Percentiles rank a stretch among this genome's conserved stretches.
Conservation (phyloP, 2,888 invertebrate species). For the Drosophila engyochracea region DNA sequence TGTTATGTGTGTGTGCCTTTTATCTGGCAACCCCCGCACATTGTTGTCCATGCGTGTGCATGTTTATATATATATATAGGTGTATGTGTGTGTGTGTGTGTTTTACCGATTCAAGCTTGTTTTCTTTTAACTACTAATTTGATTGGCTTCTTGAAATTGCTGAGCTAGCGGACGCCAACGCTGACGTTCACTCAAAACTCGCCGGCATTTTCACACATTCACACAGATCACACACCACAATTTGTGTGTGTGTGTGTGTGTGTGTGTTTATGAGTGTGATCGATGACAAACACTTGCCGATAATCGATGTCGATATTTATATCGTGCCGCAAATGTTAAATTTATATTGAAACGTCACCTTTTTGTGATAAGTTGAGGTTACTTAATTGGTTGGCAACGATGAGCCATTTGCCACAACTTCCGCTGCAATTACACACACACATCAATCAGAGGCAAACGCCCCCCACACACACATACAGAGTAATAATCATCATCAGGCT, state of each 20-base stretch:
- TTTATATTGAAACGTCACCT: constrained; percentile 10
- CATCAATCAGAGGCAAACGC: constrained; percentile 41
- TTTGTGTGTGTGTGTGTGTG: constrained; percentile 2
- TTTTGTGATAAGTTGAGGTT: constrained; percentile 33
- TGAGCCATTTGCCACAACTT: constrained; percentile 57
- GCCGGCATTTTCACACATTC: constrained; percentile 55
- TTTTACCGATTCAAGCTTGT: constrained; percentile 54
- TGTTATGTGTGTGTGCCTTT: constrained; percentile 47
- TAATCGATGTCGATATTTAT: constrained; percentile 41
- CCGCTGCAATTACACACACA: constrained; percentile 53
- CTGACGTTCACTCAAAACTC: constrained; percentile 46
- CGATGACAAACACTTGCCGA: constrained; percentile 19
- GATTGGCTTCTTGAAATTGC: constrained; percentile 60
- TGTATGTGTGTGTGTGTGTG: constrained; percentile 19
- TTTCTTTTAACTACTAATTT: constrained; percentile 55
- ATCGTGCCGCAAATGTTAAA: constrained; percentile 8
- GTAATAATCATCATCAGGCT: constrained; percentile 36
- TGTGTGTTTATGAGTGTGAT: constrained; percentile 16
- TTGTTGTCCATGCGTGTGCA: constrained; percentile 29
- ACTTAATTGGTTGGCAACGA: constrained; percentile 66
- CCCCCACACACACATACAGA: constrained; percentile 34
- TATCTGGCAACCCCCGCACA: constrained; percentile 68
- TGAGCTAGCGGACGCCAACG: constrained; percentile 53
- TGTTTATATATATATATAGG: background rate
- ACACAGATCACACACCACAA: constrained; percentile 9